Evolutionary conservation across 1,140 invertebrate species (phyloP).

Genomic region (Dreissena rostriformis): DNA sequence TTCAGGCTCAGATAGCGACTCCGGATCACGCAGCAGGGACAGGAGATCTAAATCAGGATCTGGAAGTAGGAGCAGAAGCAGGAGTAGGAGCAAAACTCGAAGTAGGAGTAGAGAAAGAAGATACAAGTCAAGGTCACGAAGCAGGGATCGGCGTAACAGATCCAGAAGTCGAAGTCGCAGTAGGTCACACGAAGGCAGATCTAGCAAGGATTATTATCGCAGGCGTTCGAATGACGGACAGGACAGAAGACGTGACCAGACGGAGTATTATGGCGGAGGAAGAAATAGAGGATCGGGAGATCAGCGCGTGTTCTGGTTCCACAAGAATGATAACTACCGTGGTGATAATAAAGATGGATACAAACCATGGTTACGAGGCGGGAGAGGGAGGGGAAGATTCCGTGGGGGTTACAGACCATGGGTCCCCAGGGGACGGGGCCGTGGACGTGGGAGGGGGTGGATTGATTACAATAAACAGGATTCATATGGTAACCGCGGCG

Average conservation of each 20-base stretch:
- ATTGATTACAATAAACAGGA: too few species aligned
- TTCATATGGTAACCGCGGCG: too few species aligned
- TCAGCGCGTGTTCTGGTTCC: slow-evolving; percentile 7
- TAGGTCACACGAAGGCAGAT: slow-evolving; percentile 9
- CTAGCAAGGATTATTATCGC: neutral
- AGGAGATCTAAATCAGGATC: neutral
- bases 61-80: neutral
- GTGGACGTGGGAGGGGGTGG: too few species aligned
- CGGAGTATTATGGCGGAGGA: neutral
- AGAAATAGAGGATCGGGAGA: slow-evolving; percentile 2
- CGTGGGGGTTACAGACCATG: too few species aligned
- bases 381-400: too few species aligned
- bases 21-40: neutral
- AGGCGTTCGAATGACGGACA: neutral
- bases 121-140: neutral
- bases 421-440: too few species aligned
- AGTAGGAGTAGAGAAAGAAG: slow-evolving; percentile 13
- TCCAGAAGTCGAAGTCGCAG: slow-evolving; percentile 1
- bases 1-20: neutral
- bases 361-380: neutral
- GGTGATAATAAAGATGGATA: neutral
- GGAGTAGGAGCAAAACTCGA: slow-evolving; percentile 1
- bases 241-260: neutral
- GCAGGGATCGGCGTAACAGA: neutral
- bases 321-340: neutral